A percentile compares a stretch with the other conserved stretches of the same genome.
Conservation (phyloP, 2,797 vertebrate genomes). For the Gymnopithys bicolor region DNA sequence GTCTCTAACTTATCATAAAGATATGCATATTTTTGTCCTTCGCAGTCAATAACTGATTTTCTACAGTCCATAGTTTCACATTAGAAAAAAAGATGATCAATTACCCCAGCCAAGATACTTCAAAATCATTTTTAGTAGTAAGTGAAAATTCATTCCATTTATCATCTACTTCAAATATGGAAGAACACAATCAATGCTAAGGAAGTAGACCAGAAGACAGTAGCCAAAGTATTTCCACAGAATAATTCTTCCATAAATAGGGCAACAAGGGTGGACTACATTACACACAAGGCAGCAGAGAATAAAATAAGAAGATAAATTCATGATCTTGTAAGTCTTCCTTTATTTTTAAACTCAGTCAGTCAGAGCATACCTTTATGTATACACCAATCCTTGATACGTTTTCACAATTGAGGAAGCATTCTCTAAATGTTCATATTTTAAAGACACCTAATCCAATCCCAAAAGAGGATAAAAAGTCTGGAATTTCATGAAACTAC, state of each 20-base stretch:
- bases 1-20: neutral
- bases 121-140: slow-evolving; percentile 9
- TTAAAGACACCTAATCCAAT: neutral
- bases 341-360: neutral
- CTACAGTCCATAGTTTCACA: neutral
- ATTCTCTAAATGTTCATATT: neutral
- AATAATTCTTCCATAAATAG: neutral
- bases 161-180: neutral
- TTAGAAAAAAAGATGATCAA: neutral
- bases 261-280: neutral
- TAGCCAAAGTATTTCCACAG: neutral
- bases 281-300: neutral
- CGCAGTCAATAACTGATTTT: slow-evolving; percentile 30
- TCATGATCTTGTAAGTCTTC: neutral
- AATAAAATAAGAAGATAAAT: neutral
- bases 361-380: neutral
- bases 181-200: neutral
- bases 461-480: neutral
- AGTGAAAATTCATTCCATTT: neutral
- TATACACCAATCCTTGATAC: neutral
- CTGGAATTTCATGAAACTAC: neutral
- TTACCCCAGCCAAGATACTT: neutral
- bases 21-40: neutral
- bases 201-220: neutral
- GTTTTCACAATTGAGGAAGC: neutral